These are phyloP conservation scores for Stramonita haemastoma DNA, from an alignment of 2,888 invertebrate genomes.

Conservation along the genomic window DNA sequence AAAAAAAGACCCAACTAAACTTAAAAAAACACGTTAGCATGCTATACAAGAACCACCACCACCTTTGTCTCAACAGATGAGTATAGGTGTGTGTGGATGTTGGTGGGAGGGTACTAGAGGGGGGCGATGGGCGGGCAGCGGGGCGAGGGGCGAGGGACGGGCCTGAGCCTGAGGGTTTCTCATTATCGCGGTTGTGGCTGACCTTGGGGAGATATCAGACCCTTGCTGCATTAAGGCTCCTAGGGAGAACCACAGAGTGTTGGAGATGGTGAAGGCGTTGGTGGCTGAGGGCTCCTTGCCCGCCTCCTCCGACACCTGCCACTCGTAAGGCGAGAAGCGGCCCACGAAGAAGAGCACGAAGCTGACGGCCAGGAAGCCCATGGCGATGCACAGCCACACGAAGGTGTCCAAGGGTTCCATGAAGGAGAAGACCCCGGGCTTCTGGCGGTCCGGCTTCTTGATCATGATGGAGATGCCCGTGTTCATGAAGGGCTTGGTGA, in stretches of 20 bases:
- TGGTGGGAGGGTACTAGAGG: too few species aligned
- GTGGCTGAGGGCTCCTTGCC: constrained; percentile 58
- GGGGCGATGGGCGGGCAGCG: too few species aligned
- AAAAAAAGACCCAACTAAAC: too few species aligned
- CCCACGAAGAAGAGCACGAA: constrained; percentile 98
- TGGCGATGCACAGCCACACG: constrained; percentile 93
- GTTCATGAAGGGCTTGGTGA: constrained; percentile 98
- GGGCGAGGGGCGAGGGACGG: too few species aligned
- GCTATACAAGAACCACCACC: too few species aligned
- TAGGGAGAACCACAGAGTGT: constrained; percentile 97
- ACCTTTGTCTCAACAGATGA: too few species aligned
- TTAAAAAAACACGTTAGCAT: too few species aligned
- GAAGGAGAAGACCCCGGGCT: constrained; percentile 97
- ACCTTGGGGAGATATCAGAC: constrained; percentile 96
- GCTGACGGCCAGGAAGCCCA: constrained; percentile 97
- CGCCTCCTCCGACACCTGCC: constrained; percentile 81
- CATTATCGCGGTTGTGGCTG: too few species aligned
- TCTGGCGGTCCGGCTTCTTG: constrained; percentile 93
- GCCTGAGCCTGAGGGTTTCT: too few species aligned
- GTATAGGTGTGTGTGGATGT: too few species aligned
- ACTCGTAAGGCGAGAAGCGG: constrained; percentile 97
- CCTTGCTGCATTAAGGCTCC: too few species aligned
- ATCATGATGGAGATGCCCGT: constrained; percentile 97
- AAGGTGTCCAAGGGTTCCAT: constrained; percentile 92
- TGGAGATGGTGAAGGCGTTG: constrained; percentile 89